Conservation (phyloP, 2,888 invertebrate genomes). For the Macaria notata region DNA sequence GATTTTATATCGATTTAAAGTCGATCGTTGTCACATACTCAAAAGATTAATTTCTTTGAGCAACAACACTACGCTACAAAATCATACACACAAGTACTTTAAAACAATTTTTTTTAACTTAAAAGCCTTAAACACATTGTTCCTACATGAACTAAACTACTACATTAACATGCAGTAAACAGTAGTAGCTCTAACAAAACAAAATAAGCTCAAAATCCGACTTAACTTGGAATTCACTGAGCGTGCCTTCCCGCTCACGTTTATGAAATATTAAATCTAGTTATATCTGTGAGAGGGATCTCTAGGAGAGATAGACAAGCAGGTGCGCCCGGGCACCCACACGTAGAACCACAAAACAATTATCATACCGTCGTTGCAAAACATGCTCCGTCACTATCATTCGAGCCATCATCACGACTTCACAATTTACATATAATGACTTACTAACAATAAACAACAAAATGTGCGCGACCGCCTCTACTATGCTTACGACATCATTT, state of each 20-base stretch:
- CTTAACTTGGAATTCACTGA: slow-evolving; percentile 56
- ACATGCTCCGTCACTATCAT: slow-evolving; percentile 79
- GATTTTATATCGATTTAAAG: too few species aligned
- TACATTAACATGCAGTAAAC: slow-evolving; percentile 27
- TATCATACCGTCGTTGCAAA: slow-evolving; percentile 78
- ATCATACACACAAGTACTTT: too few species aligned
- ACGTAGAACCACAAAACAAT: slow-evolving; percentile 63
- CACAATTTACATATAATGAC: slow-evolving; percentile 81
- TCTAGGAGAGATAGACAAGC: slow-evolving; percentile 55
- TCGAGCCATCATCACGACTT: slow-evolving; percentile 77
- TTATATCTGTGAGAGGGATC: slow-evolving; percentile 62
- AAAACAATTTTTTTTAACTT: background rate
- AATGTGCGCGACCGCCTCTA: slow-evolving; percentile 55
- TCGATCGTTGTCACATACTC: too few species aligned
- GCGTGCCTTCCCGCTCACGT: slow-evolving; percentile 69
- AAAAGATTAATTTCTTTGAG: too few species aligned
- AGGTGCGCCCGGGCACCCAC: slow-evolving; percentile 63
- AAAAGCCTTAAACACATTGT: slow-evolving; percentile 8
- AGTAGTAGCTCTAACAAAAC: slow-evolving; percentile 19
- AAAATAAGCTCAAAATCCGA: slow-evolving; percentile 33
- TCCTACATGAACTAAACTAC: slow-evolving; percentile 5
- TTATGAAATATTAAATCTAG: slow-evolving; percentile 78
- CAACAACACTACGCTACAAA: too few species aligned
- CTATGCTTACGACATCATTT: slow-evolving; percentile 56
- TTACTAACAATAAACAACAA: slow-evolving; percentile 77